Evolutionary conservation across 2,888 invertebrate species (phyloP).

Genomic region (Drosophila kambysellisi): DNA sequence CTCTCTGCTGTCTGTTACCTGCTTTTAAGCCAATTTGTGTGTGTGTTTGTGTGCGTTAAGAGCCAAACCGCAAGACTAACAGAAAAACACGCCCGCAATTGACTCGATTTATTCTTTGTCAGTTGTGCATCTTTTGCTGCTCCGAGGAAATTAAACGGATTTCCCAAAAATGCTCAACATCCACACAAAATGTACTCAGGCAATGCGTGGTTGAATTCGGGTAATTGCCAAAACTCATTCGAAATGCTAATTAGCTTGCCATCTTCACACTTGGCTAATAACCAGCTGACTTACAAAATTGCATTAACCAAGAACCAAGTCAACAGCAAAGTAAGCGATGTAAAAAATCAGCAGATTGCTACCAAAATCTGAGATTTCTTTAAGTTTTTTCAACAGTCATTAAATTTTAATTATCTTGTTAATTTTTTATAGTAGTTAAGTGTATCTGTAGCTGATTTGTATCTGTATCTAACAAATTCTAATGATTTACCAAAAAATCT

Average conservation of each 20-base stretch:
- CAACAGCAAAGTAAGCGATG: constrained; percentile 8
- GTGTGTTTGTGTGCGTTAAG: background rate
- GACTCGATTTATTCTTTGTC: constrained; percentile 58
- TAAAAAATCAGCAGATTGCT: background rate
- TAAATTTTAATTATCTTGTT: background rate
- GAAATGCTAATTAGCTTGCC: constrained; percentile 56
- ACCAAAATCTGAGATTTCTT: background rate
- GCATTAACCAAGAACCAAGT: background rate
- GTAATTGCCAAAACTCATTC: constrained; percentile 25
- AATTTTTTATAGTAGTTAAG: rapidly evolving
- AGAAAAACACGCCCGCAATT: constrained; percentile 68
- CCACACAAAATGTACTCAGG: constrained; percentile 28
- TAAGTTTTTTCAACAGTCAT: background rate
- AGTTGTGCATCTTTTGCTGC: constrained; percentile 41
- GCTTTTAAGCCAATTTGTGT: constrained; percentile 40
- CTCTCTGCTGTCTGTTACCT: constrained; percentile 26
- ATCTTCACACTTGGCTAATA: constrained; percentile 30
- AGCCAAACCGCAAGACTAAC: constrained; percentile 68
- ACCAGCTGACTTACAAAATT: constrained; percentile 7
- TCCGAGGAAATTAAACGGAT: constrained; percentile 71
- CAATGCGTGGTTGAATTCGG: background rate
- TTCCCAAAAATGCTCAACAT: constrained; percentile 44
- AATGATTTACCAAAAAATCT: background rate
- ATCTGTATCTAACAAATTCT: background rate
- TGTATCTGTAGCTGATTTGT: background rate